Percentiles rank a stretch among this genome's conserved stretches.
phyloP scores from a whole-genome alignment of 2,797 vertebrate species.

The Sebastes hubbsi region DNA sequence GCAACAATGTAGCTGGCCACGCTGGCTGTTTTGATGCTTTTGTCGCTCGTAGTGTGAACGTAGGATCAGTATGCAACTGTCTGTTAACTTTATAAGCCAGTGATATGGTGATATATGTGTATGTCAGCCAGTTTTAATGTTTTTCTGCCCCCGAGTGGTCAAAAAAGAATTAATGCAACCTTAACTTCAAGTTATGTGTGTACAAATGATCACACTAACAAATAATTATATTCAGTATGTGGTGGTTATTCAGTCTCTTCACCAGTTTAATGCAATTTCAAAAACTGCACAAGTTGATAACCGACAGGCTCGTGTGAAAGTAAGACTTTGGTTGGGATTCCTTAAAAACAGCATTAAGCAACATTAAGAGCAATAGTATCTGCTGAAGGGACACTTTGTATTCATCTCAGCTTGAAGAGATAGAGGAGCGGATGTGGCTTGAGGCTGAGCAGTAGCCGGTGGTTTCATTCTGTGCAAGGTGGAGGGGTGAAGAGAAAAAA shows the following conservation, averaged over 20 bases:
- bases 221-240: not conserved
- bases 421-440: not conserved
- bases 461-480: not conserved
- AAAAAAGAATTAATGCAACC: not conserved
- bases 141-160: not conserved
- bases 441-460: not conserved
- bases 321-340: not conserved
- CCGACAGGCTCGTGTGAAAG: not conserved
- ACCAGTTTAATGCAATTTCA: not conserved
- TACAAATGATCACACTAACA: not conserved
- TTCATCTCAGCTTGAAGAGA: constrained; percentile 1
- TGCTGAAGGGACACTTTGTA: not conserved
- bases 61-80: not conserved
- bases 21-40: too few species aligned
- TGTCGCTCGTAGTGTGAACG: too few species aligned
- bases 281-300: not conserved
- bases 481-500: constrained; percentile 7
- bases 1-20: too few species aligned
- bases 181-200: not conserved
- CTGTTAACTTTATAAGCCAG: not conserved
- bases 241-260: not conserved
- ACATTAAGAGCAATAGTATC: not conserved
- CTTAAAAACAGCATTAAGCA: not conserved
- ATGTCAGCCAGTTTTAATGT: not conserved
- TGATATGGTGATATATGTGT: not conserved